A percentile compares a stretch with the other conserved stretches of the same genome.
Evolutionary conservation across 1,140 invertebrate species (phyloP).

Genomic region (Zophobas morio): DNA sequence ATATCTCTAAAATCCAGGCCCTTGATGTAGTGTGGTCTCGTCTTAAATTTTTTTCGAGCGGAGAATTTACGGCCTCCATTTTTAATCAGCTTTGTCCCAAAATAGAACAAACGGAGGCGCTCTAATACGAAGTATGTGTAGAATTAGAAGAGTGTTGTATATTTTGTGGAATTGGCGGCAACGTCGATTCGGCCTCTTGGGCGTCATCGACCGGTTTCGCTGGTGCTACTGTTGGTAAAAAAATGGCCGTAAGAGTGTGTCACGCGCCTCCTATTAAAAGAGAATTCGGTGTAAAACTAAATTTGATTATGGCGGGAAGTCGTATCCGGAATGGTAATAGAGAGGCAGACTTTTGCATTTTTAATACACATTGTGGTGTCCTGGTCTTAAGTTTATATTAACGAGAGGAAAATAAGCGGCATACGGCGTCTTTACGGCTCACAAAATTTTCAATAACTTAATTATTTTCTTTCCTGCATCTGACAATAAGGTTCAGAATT

Average conservation of each 20-base stretch:
- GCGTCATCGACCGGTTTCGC: no score
- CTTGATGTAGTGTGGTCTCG: neutral
- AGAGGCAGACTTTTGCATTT: slow-evolving; percentile 4
- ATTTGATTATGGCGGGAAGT: neutral
- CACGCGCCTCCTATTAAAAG: no score
- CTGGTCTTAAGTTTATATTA: slow-evolving; percentile 3
- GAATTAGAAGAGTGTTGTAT: no score
- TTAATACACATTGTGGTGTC: neutral
- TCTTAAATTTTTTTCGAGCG: neutral
- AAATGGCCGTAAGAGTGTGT: no score
- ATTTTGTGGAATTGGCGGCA: no score
- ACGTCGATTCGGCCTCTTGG: no score
- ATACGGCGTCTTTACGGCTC: slow-evolving; percentile 3
- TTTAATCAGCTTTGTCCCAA: no score
- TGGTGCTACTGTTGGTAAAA: no score
- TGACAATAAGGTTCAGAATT: slow-evolving; percentile 3
- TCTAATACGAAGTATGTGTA: no score
- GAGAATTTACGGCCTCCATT: no score
- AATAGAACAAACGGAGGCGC: no score
- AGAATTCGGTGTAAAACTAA: neutral
- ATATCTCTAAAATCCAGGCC: neutral
- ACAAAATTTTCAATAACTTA: slow-evolving; percentile 18
- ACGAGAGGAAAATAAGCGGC: neutral
- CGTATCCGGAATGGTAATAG: neutral
- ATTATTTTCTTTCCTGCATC: slow-evolving; percentile 17